Evolutionary conservation across 2,113 vertebrate genomes (phyloP).

Genomic region (Platichthys stellatus): DNA sequence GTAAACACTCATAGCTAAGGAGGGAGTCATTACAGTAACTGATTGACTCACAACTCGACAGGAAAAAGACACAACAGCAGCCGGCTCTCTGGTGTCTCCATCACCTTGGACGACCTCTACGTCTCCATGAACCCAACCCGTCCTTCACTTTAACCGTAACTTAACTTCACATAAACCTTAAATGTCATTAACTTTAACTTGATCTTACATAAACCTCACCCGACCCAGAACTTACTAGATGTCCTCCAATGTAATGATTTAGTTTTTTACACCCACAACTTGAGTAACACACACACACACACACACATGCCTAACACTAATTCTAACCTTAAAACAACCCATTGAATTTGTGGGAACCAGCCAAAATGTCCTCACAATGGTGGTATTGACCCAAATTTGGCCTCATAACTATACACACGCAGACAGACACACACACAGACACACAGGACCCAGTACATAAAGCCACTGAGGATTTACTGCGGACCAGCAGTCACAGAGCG

Average conservation of each 20-base stretch:
- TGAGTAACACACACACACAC: no score
- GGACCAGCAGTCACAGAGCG: constrained; percentile 31
- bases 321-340: background rate
- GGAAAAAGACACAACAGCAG: no score
- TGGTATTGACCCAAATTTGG: background rate
- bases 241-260: background rate
- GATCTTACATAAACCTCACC: background rate
- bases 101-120: background rate
- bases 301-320: no score
- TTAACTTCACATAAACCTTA: background rate
- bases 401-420: background rate
- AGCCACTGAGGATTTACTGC: constrained; percentile 24
- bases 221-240: background rate
- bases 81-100: background rate
- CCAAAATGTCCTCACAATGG: background rate
- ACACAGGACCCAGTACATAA: constrained; percentile 1
- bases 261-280: background rate
- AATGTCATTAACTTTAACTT: background rate
- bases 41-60: no score
- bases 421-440: background rate
- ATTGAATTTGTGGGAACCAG: background rate
- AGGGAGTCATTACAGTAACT: background rate
- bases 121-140: no score
- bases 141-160: background rate
- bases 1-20: background rate